These are phyloP conservation scores for Onychomys torridus DNA, from an alignment of 2,797 vertebrate genomes.

Conservation along the genomic window DNA sequence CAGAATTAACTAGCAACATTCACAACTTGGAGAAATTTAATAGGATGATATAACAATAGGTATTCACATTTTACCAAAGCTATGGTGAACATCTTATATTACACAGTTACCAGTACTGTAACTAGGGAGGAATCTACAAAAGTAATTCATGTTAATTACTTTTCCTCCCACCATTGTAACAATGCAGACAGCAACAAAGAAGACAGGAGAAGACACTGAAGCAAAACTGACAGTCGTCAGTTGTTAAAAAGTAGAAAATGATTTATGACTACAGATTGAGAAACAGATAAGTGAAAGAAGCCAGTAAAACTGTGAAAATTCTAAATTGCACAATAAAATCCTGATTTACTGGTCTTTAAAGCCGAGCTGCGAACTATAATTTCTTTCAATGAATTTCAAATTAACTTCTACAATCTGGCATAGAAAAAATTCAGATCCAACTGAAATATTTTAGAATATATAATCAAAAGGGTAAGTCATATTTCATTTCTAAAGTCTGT, in stretches of 20 bases:
- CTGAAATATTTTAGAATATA: constrained; percentile 51
- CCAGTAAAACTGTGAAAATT: constrained; percentile 33
- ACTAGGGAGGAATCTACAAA: constrained; percentile 33
- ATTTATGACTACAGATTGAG: constrained; percentile 51
- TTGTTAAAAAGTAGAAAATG: constrained; percentile 13
- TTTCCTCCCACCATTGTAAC: constrained; percentile 5
- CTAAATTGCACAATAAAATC: constrained; percentile 53
- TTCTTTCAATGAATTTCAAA: constrained; percentile 54
- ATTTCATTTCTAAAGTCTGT: constrained; percentile 50
- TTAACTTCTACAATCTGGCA: background rate
- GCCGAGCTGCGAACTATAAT: constrained; percentile 7
- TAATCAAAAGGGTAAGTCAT: constrained; percentile 1
- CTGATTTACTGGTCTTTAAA: constrained; percentile 16
- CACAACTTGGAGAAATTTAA: background rate
- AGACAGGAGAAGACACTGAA: background rate
- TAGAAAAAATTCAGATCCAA: constrained; percentile 40
- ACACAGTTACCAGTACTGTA: background rate
- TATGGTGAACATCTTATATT: background rate
- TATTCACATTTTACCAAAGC: background rate
- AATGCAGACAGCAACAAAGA: background rate
- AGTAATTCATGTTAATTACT: constrained; percentile 32
- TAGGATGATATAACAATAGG: background rate
- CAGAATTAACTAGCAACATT: background rate
- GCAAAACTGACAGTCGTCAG: constrained; percentile 34
- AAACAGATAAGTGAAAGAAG: constrained; percentile 46